Conservation (phyloP, 2,888 invertebrate species). For the Morinoia aosen region DNA sequence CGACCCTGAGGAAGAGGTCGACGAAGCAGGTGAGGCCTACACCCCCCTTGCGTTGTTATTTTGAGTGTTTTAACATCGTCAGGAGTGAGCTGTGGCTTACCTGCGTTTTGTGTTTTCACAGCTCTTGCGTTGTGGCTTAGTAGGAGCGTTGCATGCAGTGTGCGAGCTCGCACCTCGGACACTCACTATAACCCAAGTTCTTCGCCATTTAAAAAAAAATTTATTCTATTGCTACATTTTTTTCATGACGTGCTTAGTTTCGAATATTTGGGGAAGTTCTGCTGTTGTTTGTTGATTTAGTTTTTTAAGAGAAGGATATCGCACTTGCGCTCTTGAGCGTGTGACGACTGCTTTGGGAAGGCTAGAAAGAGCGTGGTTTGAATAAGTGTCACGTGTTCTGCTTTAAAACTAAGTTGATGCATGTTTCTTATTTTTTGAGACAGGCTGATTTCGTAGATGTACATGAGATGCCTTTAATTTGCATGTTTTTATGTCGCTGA, state of each 20-base stretch:
- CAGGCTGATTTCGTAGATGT: no score
- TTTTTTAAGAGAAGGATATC: no score
- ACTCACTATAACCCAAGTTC: neutral
- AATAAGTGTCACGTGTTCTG: no score
- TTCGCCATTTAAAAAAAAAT: neutral
- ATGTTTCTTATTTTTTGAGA: neutral
- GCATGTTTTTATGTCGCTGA: no score
- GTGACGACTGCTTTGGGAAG: no score
- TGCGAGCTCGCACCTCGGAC: no score
- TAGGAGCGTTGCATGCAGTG: neutral
- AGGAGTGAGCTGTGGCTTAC: neutral
- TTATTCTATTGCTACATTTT: neutral
- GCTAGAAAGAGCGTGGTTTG: no score
- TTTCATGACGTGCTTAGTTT: no score
- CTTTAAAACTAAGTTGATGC: neutral
- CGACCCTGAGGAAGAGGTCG: constrained; percentile 58
- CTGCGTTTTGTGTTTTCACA: neutral
- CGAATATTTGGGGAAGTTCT: no score
- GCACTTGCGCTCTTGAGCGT: no score
- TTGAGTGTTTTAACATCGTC: neutral
- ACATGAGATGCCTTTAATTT: no score
- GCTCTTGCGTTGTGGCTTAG: neutral
- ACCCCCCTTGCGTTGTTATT: neutral
- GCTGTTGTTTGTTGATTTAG: no score
- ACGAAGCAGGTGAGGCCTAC: constrained; percentile 46